A percentile compares a stretch with the other conserved stretches of the same genome.
phyloP scores from a whole-genome alignment of 2,888 invertebrate species.

The Baccha elongata region DNA sequence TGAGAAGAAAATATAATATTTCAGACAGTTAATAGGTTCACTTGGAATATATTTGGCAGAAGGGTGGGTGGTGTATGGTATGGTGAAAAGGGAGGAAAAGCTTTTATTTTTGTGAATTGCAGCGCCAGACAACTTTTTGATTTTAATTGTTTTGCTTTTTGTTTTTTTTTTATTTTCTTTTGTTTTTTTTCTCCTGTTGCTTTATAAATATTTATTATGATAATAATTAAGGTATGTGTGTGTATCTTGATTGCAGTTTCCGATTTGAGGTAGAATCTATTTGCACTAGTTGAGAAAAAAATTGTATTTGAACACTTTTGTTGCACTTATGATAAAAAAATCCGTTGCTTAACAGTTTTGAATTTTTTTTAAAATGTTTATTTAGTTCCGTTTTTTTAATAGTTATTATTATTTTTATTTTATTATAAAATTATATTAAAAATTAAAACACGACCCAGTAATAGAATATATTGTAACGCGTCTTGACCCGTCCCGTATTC shows the following conservation, averaged over 20 bases:
- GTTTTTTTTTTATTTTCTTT: not conserved
- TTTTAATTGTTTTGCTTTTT: slow-evolving; percentile 29
- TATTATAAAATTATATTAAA: slow-evolving; percentile 25
- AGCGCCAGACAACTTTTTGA: slow-evolving; percentile 64
- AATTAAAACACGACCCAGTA: slow-evolving; percentile 50
- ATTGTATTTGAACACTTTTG: slow-evolving; percentile 42
- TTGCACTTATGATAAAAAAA: slow-evolving; percentile 35
- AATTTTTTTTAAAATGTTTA: slow-evolving; percentile 23
- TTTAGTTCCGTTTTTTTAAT: slow-evolving; percentile 3
- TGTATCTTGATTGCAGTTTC: slow-evolving; percentile 46
- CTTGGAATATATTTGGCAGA: not conserved
- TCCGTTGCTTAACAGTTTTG: not conserved
- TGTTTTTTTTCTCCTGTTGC: slow-evolving; percentile 64
- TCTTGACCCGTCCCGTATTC: slow-evolving; percentile 77
- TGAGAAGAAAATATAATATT: slow-evolving; percentile 2
- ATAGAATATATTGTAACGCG: slow-evolving; percentile 69
- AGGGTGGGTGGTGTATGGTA: slow-evolving; percentile 36
- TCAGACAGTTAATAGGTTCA: slow-evolving; percentile 12
- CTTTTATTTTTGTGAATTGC: slow-evolving; percentile 53
- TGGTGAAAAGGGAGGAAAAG: slow-evolving; percentile 57
- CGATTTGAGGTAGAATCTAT: slow-evolving; percentile 65
- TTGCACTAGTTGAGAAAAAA: slow-evolving; percentile 37
- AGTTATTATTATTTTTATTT: slow-evolving; percentile 14
- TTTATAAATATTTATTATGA: slow-evolving; percentile 39
- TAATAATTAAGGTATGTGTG: slow-evolving; percentile 2